Conservation (phyloP, 2,888 invertebrate species). For the Pterostichus niger region DNA sequence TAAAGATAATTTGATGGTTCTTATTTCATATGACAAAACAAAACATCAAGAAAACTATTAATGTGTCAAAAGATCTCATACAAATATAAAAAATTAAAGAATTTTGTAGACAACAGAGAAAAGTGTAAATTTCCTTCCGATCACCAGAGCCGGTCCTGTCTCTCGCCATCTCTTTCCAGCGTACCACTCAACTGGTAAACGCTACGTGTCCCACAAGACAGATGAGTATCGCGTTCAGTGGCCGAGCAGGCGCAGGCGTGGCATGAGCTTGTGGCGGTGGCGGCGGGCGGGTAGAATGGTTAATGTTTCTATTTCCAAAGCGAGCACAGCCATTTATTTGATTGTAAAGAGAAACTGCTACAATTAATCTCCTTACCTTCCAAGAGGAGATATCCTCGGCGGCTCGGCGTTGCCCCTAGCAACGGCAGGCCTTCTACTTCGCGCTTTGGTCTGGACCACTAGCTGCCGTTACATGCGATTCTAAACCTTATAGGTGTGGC, state of each 20-base stretch:
- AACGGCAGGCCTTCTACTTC: slow-evolving; percentile 50
- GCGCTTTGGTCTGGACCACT: slow-evolving; percentile 18
- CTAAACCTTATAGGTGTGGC: slow-evolving; percentile 18
- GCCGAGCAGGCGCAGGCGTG: slow-evolving; percentile 47
- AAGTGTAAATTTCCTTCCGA: slow-evolving; percentile 37
- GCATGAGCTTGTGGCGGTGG: not conserved
- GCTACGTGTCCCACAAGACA: slow-evolving; percentile 64
- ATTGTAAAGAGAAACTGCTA: slow-evolving; percentile 77
- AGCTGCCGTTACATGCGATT: slow-evolving; percentile 29
- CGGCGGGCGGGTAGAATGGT: slow-evolving; percentile 72
- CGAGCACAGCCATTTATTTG: slow-evolving; percentile 76
- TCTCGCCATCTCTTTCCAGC: slow-evolving; percentile 22
- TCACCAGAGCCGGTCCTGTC: slow-evolving; percentile 36
- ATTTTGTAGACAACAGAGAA: not conserved
- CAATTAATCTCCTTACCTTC: slow-evolving; percentile 77
- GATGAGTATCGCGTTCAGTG: slow-evolving; percentile 64
- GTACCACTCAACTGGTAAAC: slow-evolving; percentile 51
- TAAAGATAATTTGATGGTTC: too few relatives aligned
- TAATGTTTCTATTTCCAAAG: slow-evolving; percentile 78
- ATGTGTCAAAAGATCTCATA: not conserved
- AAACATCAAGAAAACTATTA: too few relatives aligned
- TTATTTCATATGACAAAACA: too few relatives aligned
- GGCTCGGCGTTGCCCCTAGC: slow-evolving; percentile 35
- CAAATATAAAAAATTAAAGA: not conserved
- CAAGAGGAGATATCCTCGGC: slow-evolving; percentile 75